These are phyloP conservation scores for Scolopax bukidnonensis DNA, from an alignment of 2,797 vertebrate genomes.

Conservation along the genomic window DNA sequence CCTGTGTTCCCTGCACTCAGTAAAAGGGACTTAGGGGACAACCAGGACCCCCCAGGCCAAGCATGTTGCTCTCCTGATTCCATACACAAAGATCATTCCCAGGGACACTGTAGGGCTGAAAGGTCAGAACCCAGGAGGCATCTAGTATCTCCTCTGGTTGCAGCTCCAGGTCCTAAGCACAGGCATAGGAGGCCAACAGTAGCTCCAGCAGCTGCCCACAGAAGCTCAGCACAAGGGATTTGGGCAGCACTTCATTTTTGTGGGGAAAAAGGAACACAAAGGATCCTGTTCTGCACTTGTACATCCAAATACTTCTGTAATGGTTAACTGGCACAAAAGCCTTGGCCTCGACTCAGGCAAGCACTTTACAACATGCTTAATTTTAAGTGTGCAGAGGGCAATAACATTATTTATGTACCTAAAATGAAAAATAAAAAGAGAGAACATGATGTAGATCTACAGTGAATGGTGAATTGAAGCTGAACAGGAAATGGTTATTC, in stretches of 20 bases:
- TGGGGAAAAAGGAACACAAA: not conserved
- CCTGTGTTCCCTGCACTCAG: rapidly evolving
- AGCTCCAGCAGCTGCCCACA: rapidly evolving
- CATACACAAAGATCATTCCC: not conserved
- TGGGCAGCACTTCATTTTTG: not conserved
- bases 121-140: not conserved
- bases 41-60: not conserved
- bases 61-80: not conserved
- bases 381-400: not conserved
- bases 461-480: not conserved
- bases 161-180: not conserved
- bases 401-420: not conserved
- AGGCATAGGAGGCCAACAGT: not conserved
- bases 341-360: not conserved
- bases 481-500: not conserved
- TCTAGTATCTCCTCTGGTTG: not conserved
- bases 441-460: rapidly evolving
- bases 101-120: not conserved
- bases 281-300: not conserved
- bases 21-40: not conserved
- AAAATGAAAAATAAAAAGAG: not conserved
- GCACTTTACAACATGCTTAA: not conserved
- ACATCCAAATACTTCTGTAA: not conserved
- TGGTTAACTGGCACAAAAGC: not conserved
- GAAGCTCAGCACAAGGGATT: not conserved